Base-by-base conservation (phyloP, 1,140 invertebrate species). In the Schlechtendalia chinensis region DNA sequence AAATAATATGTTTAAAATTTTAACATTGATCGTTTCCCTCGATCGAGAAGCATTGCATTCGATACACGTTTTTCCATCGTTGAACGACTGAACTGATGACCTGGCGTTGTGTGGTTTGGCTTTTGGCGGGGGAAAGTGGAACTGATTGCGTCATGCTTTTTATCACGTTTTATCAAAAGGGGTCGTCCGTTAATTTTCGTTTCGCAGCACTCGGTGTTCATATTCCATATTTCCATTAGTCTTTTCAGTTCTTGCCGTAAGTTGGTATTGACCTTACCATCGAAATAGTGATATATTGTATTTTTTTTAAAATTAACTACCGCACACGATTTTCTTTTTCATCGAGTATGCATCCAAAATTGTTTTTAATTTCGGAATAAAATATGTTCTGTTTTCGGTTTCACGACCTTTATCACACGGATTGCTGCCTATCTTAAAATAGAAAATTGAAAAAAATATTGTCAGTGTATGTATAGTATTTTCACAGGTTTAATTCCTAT, bases 91-190 rank as follows among this genome's bases (percentile, higher is more conserved):
- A 22, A 47, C 12, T 24, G 65, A 47, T 67, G 65, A 67, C n/a
- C 11, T 67, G 65, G 65, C 65, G n/a, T 12, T 12, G 32, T 39
- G 63, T 65, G 63, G 29, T 32, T 65, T 11, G 32, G 63, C 11
- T 65, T 4, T 12, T 45, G 53, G 53, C 11, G 4, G 19, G 10
- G 39, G n/a, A n/a, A n/a, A n/a, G 65, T 32, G n/a, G 12, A 50
- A 6, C 12, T 45, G n/a, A 67, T 67, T 67, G 14, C 32, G 65
- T 67, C 65, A 67, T 47, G n/a, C 39, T 22, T 67, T 67, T 22
- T 67, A 67, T 67, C 65, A 67, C 39, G 65, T 67, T 67, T 67
- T 67, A 67, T 67, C 65, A 67, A n/a, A 63, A 67, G n/a, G 65
- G 65, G 65, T 67, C 32, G 65, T 67, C 65, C 65, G 65, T 67